Evolutionary conservation across 2,113 vertebrate species (phyloP).

Genomic region (Brachypodius melanocephalos): DNA sequence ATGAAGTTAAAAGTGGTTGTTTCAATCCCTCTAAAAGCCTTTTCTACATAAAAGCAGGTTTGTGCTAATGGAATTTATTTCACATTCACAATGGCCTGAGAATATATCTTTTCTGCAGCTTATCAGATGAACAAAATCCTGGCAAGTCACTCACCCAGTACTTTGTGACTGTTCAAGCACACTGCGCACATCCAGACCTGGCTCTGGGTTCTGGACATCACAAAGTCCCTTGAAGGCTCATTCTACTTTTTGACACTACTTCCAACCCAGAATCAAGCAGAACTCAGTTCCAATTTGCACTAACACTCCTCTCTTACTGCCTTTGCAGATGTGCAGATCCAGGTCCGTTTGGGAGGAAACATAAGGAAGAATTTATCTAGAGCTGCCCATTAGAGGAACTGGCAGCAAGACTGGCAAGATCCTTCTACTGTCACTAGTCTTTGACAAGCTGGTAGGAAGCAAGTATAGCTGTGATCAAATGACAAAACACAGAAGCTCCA

Average conservation of each 20-base stretch:
- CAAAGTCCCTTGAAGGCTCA: background rate
- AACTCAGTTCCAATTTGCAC: background rate
- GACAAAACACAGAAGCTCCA: background rate
- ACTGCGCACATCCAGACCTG: background rate
- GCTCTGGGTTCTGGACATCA: background rate
- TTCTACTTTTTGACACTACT: background rate
- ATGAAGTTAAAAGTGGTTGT: background rate
- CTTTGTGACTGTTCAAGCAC: background rate
- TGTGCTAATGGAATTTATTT: background rate
- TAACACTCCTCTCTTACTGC: background rate
- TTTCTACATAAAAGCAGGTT: background rate
- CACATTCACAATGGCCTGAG: background rate
- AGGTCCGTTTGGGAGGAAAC: background rate
- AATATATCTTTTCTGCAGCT: background rate
- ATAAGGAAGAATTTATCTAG: background rate
- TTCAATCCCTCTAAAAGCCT: background rate
- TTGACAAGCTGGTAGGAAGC: slow-evolving; percentile 12
- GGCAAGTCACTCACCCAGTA: background rate
- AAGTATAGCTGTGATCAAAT: background rate
- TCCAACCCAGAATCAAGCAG: background rate
- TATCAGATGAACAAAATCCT: background rate
- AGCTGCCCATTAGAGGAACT: background rate
- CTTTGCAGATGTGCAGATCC: background rate
- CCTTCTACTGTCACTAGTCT: background rate
- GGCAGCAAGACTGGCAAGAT: background rate